Percentiles rank a stretch among this genome's conserved stretches.
phyloP scores from a whole-genome alignment of 2,888 invertebrate species.

The Acronicta alni region DNA sequence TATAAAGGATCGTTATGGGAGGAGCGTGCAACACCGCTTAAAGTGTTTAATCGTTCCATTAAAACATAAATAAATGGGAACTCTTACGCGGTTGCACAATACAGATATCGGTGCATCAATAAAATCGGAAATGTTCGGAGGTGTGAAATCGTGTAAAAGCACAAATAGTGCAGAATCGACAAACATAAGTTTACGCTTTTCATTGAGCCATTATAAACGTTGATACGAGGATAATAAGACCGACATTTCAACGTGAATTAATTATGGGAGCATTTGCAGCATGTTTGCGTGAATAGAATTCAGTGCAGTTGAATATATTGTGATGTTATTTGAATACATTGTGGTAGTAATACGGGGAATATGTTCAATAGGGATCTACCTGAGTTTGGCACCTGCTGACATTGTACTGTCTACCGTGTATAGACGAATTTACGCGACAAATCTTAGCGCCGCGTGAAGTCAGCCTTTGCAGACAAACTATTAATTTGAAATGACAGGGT shows the following conservation, averaged over 20 bases:
- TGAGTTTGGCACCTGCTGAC: conserved; percentile 81
- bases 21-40: conserved; percentile 43
- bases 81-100: conserved; percentile 43
- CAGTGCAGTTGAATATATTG: conserved; percentile 65
- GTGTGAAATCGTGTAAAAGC: conserved; percentile 72
- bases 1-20: conserved; percentile 48
- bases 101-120: conserved; percentile 38
- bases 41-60: conserved; percentile 50
- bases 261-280: conserved; percentile 23
- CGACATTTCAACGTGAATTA: conserved; percentile 39
- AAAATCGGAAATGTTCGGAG: conserved; percentile 58
- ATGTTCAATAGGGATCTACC: conserved; percentile 79
- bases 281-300: conserved; percentile 60
- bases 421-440: conserved; percentile 60
- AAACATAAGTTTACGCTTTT: conserved; percentile 54
- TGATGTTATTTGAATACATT: conserved; percentile 68
- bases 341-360: conserved; percentile 75
- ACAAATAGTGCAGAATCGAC: conserved; percentile 59
- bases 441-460: conserved; percentile 84
- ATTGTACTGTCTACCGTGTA: conserved; percentile 40
- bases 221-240: conserved; percentile 42
- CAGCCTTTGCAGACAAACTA: conserved; percentile 55
- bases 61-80: conserved; percentile 50
- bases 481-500: conserved; percentile 39
- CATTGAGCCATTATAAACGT: conserved; percentile 54